Conservation (phyloP, 1,140 invertebrate genomes). For the Lineus longissimus region DNA sequence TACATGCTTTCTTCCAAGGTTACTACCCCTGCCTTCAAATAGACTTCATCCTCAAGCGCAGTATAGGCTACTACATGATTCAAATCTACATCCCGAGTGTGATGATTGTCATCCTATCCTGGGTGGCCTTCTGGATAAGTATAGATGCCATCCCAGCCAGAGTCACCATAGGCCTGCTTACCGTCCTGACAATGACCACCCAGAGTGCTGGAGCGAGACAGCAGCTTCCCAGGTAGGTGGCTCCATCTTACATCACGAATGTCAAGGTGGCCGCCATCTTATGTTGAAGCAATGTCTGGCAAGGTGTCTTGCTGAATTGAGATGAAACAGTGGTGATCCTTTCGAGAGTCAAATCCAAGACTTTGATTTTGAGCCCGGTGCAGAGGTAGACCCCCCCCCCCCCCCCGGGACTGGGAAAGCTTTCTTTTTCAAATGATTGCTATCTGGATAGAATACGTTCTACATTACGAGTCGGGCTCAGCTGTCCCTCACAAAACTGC, state of each 20-base stretch:
- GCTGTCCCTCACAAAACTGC: too few species aligned
- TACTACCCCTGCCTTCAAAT: conserved; percentile 17
- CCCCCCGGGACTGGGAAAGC: too few species aligned
- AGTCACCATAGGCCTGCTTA: conserved; percentile 55
- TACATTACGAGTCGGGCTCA: too few species aligned
- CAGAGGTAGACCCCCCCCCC: too few species aligned
- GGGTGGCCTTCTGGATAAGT: conserved; percentile 61
- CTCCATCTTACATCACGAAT: conserved; percentile 57
- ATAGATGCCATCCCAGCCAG: conserved; percentile 83
- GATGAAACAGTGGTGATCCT: too few species aligned
- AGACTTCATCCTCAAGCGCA: conserved; percentile 20
- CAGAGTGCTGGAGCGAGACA: conserved; percentile 16
- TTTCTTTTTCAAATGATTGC: too few species aligned
- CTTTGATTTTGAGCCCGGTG: too few species aligned
- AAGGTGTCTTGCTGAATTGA: too few species aligned
- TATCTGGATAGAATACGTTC: too few species aligned
- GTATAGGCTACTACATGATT: conserved; percentile 28
- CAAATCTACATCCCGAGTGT: conserved; percentile 29
- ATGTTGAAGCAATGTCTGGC: too few species aligned
- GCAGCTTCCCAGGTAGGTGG: conserved; percentile 35
- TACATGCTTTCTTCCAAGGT: conserved; percentile 12
- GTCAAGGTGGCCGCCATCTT: too few species aligned
- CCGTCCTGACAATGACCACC: conserved; percentile 25
- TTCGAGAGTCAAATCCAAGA: too few species aligned
- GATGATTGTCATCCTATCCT: conserved; percentile 28